These are phyloP conservation scores for Lanius collurio DNA, from an alignment of 2,113 vertebrate species.

Conservation along the genomic window DNA sequence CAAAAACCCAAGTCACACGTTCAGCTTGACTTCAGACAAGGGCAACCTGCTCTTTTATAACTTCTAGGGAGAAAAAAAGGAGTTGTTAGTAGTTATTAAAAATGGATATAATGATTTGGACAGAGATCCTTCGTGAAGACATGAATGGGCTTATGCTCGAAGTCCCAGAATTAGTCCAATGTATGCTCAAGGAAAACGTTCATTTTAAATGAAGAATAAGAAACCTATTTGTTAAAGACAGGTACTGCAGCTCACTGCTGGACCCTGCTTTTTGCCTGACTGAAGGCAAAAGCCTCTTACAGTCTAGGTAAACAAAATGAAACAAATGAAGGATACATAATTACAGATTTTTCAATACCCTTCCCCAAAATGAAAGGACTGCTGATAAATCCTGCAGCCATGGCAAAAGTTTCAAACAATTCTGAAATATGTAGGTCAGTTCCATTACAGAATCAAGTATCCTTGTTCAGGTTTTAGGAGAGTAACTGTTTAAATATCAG, in stretches of 20 bases:
- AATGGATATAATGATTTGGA: slow-evolving; percentile 76
- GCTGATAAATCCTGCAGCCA: slow-evolving; percentile 82
- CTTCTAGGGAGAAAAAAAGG: slow-evolving; percentile 75
- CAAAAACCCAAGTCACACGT: slow-evolving; percentile 76
- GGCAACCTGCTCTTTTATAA: slow-evolving; percentile 82
- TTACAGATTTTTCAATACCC: slow-evolving; percentile 64
- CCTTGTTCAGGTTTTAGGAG: slow-evolving; percentile 79
- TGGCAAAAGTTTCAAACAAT: slow-evolving; percentile 91
- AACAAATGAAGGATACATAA: slow-evolving; percentile 73
- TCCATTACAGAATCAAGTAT: slow-evolving; percentile 77
- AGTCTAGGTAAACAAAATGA: slow-evolving; percentile 77
- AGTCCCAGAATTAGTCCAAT: slow-evolving; percentile 76
- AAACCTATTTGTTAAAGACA: slow-evolving; percentile 76
- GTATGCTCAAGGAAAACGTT: slow-evolving; percentile 60
- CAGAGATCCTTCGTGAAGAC: slow-evolving; percentile 74
- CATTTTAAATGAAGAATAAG: slow-evolving; percentile 69
- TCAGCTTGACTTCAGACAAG: slow-evolving; percentile 83
- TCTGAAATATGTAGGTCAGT: slow-evolving; percentile 80
- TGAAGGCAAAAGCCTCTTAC: slow-evolving; percentile 81
- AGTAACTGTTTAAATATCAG: slow-evolving; percentile 76
- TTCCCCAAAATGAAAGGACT: slow-evolving; percentile 71
- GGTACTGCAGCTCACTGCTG: slow-evolving; percentile 72
- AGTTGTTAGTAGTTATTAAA: slow-evolving; percentile 83
- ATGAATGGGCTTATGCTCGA: slow-evolving; percentile 70
- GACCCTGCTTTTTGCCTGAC: slow-evolving; percentile 78